Percentiles rank a stretch among this genome's conserved stretches.
Evolutionary conservation across 2,888 invertebrate species (phyloP).

Genomic region (Yponomeuta evonymella): DNA sequence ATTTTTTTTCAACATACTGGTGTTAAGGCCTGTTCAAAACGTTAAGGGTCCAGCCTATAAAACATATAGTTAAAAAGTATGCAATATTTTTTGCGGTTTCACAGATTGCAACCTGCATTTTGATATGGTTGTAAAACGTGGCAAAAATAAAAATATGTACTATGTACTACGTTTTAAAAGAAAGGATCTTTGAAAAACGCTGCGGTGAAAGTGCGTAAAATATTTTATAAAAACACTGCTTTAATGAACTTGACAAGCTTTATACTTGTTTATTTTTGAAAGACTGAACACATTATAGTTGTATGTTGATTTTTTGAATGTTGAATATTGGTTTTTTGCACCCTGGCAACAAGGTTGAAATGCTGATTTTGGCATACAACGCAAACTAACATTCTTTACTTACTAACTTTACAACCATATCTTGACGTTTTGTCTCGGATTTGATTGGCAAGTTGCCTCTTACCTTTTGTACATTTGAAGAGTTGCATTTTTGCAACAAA

Average conservation of each 20-base stretch:
- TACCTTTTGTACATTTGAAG: neutral
- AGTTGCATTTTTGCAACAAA: constrained; percentile 4
- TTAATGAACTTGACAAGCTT: neutral
- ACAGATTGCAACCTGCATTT: neutral
- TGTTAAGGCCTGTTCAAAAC: no score
- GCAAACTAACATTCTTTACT: neutral
- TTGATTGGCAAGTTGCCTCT: neutral
- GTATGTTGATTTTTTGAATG: no score
- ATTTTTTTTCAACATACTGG: no score
- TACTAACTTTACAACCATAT: neutral
- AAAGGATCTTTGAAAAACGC: neutral
- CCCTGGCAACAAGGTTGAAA: neutral
- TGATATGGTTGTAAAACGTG: neutral
- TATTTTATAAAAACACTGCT: neutral
- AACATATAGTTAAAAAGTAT: no score
- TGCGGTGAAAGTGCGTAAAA: neutral
- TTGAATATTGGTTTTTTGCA: no score
- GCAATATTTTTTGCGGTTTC: no score
- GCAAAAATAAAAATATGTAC: neutral
- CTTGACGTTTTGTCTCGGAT: neutral
- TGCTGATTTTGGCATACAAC: neutral
- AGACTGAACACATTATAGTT: no score
- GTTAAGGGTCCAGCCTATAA: no score
- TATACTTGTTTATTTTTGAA: neutral
- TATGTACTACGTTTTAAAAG: neutral